Base-by-base conservation (phyloP, 2,113 vertebrate species). In the Nasalis larvatus region DNA sequence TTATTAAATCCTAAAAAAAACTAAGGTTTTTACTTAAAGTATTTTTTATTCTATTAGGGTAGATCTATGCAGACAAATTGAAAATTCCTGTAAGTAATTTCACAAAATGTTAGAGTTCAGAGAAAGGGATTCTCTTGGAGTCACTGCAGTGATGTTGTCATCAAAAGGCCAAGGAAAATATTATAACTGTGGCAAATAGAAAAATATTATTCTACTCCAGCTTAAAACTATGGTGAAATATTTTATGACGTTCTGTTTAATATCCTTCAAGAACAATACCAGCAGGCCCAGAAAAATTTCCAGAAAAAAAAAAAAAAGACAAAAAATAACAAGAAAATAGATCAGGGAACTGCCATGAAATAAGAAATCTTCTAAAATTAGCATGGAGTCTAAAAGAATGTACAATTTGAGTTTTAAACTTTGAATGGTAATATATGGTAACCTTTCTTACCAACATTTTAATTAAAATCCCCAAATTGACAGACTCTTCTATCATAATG, bases 141-240 rank as follows among this genome's bases (percentile, higher is more conserved):
- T 76, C 37, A 60, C 32, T 74, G 18, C 30, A 60, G 13, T 73
- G 16, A 73, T 47, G 58, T 20, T 82, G 12, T 71, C 56, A 80
- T 89, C 47, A 82, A 93, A 91, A 74, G 68, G 63, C 58, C 84
- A 95, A 95, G 42, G 32, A 80, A 96, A 96, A 92, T 54, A 96
- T 77, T 80, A n/a, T 66, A 89, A 54, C 40, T 88, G 30, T 37
- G 54, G 47, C 27, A 87, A 97, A 93, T 6, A 81, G 71, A 96
- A 95, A 96, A 95, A 77, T 82, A 82, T 68, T 92, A 73, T 74
- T 95, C 52, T 90, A 56, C 5, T 1, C 8, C n/a, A 91, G 37
- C 68, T 58, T 90, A 85, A 95, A 88, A 90, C 14, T 52, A 42
- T 49, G 18, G 35, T 88, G 8, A 96, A 92, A 94, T 68, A 63